Conservation (phyloP, 2,797 vertebrate species). For the Clarias platycephalus region DNA sequence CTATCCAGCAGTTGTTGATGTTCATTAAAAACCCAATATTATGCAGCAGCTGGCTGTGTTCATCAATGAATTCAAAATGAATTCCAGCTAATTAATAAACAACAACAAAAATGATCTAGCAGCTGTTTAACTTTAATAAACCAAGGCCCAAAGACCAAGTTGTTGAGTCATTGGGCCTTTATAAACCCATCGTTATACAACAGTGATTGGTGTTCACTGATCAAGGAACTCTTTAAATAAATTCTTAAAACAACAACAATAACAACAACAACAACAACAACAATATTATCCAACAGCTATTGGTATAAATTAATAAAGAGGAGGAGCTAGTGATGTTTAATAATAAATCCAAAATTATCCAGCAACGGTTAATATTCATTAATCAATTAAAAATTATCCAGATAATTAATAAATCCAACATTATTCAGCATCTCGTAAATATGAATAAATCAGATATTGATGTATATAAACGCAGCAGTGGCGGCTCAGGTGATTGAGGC, state of each 20-base stretch:
- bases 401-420: neutral
- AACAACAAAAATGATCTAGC: neutral
- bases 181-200: neutral
- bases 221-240: neutral
- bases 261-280: too few relatives aligned
- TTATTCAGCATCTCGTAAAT: too few relatives aligned
- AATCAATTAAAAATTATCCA: neutral
- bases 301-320: neutral
- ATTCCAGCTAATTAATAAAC: neutral
- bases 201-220: neutral
- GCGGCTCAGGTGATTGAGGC: too few relatives aligned
- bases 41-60: neutral
- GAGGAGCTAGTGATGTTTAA: neutral
- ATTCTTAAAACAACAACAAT: too few relatives aligned
- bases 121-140: neutral
- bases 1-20: neutral
- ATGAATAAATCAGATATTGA: too few relatives aligned
- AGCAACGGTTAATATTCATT: neutral
- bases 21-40: neutral
- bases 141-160: neutral
- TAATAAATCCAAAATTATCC: neutral
- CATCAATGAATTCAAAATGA: neutral
- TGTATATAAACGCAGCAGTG: too few relatives aligned
- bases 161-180: neutral
- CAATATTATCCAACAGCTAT: neutral